Evolutionary conservation across 2,113 vertebrate genomes (phyloP), one percentile per base, ranked within the genome.

Genomic region (Ranitomeya variabilis): DNA sequence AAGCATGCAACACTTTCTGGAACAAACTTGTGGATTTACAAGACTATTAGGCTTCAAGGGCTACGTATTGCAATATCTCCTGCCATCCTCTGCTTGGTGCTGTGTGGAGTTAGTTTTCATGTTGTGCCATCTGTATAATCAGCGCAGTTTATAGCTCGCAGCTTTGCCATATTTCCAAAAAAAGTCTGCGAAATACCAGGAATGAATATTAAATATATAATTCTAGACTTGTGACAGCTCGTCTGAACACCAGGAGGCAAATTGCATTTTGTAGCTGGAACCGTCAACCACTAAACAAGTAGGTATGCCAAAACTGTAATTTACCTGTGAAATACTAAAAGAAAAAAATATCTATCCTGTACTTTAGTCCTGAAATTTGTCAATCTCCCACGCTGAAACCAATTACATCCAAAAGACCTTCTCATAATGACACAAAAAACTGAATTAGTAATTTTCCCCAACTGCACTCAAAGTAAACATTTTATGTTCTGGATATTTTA

Each of bases 221-320:
- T 64, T 86, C 60, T 71, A 77, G 71, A 59, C 18, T 62, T 31
- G 57, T 86, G 85, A 76, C 85, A 86, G 85, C 26, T 74, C 54
- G 85, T 76, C 15, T 19, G 71, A 86, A 77, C 69, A 77, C 85
- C 73, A 62, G 69, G 85, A 86, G 85, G 85, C 85, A 86, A 86
- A 86, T 86, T 86, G 57, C 71, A 57, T 86, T 86, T 86, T 74
- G 26, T 77, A 86, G 31, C 85, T 86, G 71, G 85, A 86, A 73
- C 57, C 84, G 59, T 62, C 71, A 76, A 57, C 85, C 71, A n/a
- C 73, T 62, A 21, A 26, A 62, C 19, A 26, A 45, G 85, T 51
- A 55, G 69, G 37, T 55, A n/a, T 77, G 71, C 51, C 85, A 86
- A 86, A 74, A 86, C 73, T 77, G 73, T 86, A 86, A 86, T 86